These are phyloP conservation scores for Pachyuromys duprasi DNA, from an alignment of 2,797 vertebrate genomes.

Conservation along the genomic window DNA sequence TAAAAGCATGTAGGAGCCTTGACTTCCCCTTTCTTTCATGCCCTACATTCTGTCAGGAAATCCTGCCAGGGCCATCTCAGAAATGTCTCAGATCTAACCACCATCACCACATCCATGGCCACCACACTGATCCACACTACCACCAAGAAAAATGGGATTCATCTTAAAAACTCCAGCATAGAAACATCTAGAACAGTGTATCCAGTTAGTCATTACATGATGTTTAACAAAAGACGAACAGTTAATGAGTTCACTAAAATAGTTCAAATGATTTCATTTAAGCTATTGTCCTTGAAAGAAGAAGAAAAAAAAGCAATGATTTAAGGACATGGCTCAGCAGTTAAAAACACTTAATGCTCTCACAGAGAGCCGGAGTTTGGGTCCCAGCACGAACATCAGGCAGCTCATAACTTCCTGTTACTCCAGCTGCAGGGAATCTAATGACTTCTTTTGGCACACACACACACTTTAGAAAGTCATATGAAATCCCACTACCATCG, in stretches of 20 bases:
- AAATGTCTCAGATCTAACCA: not conserved
- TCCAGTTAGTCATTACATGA: not conserved
- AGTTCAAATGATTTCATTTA: not conserved
- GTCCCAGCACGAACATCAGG: not conserved
- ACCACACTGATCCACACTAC: not conserved
- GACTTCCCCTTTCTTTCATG: not conserved
- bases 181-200: slow-evolving; percentile 14
- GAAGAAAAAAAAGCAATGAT: not conserved
- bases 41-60: not conserved
- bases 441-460: not conserved
- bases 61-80: not conserved
- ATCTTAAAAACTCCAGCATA: not conserved
- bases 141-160: not conserved
- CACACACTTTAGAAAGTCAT: not conserved
- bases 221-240: not conserved
- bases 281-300: not conserved
- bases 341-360: too few species aligned
- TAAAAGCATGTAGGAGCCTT: not conserved
- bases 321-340: not conserved
- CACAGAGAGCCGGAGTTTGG: not conserved
- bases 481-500: not conserved
- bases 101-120: accelerated
- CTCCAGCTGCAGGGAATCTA: not conserved
- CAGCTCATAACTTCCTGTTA: not conserved
- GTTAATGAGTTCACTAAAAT: not conserved